Evolutionary conservation across 2,113 vertebrate genomes (phyloP), one percentile per base, ranked within the genome.

Genomic region (Perca fluviatilis): DNA sequence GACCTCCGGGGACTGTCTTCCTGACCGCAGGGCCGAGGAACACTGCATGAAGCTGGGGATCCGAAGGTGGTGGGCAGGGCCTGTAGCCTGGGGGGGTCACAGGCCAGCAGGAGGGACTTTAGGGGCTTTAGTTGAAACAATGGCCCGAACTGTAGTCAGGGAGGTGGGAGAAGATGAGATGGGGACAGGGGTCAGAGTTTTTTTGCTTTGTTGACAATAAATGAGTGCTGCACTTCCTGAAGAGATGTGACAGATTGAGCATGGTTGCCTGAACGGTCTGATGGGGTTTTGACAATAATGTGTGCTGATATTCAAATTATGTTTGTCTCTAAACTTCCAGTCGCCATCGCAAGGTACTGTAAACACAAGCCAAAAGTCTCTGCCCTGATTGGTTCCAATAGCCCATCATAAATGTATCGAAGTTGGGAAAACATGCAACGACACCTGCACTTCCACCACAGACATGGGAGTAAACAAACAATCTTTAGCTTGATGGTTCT

Each of bases 171-270:
- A 73, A 50, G 77, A 70, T 27, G 64, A 85, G 51, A 6, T 21
- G 30, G 57, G 73, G 36, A 30, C 21, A 86, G 90, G 82, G 63
- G 88, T 14, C 88, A 85, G 82, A 81, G 64, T 63, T 40, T 85
- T 43, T 72, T 93, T 94, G 88, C 80, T 80, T 90, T 92, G 89
- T 86, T 89, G 93, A 62, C 79, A 93, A 94, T 96, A 96, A 95
- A 94, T 86, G 87, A 90, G 79, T 54, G 54, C 23, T 25, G 83
- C 84, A 93, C 85, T 87, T 70, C 89, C 90, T 40, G 71, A 73
- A 92, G 91, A 47, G 53, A 58, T 33, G 74, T 64, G 69, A 80
- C 9, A 63, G 83, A 79, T 21, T 71, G 74, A 51, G 56, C 25
- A 30, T 50, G 6, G 54, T 50, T 62, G 16, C 23, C 54, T 57